Conservation (phyloP, 2,113 vertebrate species). For the Albula glossodonta region DNA sequence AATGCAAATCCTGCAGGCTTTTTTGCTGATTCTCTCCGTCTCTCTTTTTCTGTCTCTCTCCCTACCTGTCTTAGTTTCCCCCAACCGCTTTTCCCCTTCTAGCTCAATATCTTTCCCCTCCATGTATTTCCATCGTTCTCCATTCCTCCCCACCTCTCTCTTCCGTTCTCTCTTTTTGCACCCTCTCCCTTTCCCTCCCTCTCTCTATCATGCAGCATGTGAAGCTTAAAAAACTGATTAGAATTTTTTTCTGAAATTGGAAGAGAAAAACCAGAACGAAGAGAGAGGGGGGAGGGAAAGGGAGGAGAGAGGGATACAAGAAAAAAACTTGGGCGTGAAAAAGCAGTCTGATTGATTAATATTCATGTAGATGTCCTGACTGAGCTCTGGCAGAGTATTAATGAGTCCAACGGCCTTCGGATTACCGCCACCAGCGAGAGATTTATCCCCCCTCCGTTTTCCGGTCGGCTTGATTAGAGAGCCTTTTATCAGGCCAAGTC, state of each 20-base stretch:
- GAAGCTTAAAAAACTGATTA: conserved; percentile 35
- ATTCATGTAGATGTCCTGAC: conserved; percentile 56
- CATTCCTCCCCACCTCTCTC: neutral
- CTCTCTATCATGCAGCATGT: conserved; percentile 38
- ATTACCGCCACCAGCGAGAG: conserved; percentile 63
- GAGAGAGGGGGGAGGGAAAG: neutral
- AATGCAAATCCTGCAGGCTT: conserved; percentile 34
- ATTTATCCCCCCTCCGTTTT: conserved; percentile 62
- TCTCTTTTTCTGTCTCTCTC: conserved; percentile 6
- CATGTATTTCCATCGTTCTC: conserved; percentile 19
- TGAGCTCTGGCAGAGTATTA: conserved; percentile 63
- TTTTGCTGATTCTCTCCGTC: conserved; percentile 23
- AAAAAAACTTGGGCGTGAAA: conserved; percentile 58
- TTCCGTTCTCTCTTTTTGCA: neutral
- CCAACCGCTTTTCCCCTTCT: neutral
- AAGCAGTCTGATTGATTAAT: conserved; percentile 63
- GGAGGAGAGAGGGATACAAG: neutral
- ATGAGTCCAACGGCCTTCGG: conserved; percentile 68
- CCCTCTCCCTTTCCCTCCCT: conserved; percentile 35
- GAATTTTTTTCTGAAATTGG: conserved; percentile 31
- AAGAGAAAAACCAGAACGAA: neutral
- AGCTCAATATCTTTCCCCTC: conserved; percentile 4
- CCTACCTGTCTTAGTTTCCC: neutral
- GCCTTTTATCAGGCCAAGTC: conserved; percentile 58
- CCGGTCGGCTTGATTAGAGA: conserved; percentile 50